A percentile compares a stretch with the other conserved stretches of the same genome.
These are phyloP conservation scores for Nycteola revayana DNA, from an alignment of 2,888 invertebrate species.

Conservation along the genomic window DNA sequence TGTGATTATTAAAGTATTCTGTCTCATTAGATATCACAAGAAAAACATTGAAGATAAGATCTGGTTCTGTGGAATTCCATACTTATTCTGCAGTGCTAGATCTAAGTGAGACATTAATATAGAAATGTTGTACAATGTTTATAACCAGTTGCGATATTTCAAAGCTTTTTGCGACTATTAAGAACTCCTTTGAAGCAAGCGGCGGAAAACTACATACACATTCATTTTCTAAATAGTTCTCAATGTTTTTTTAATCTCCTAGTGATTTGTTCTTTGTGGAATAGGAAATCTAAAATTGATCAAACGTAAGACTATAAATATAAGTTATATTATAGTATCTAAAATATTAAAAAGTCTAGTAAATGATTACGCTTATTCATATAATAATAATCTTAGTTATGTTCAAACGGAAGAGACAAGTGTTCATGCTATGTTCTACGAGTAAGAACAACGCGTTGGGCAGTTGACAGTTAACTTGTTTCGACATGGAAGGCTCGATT, in stretches of 20 bases:
- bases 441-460: slow-evolving; percentile 45
- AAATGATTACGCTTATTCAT: no score
- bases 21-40: no score
- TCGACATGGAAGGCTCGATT: slow-evolving; percentile 44
- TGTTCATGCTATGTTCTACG: slow-evolving; percentile 37
- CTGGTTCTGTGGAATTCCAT: neutral
- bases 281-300: no score
- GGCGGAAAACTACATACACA: slow-evolving; percentile 8
- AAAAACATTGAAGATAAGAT: no score
- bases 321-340: no score
- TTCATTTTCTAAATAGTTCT: slow-evolving; percentile 1
- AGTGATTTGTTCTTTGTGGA: no score
- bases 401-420: slow-evolving; percentile 18
- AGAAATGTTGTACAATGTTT: slow-evolving; percentile 30
- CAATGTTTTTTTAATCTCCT: neutral
- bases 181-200: slow-evolving; percentile 26
- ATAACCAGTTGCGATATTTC: slow-evolving; percentile 24
- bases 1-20: no score
- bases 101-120: slow-evolving; percentile 34
- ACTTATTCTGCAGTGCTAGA: no score
- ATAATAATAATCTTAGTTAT: no score
- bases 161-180: slow-evolving; percentile 30
- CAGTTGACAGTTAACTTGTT: slow-evolving; percentile 40
- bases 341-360: neutral
- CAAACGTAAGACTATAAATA: no score